A percentile compares a stretch with the other conserved stretches of the same genome.
Evolutionary conservation across 2,888 invertebrate genomes (phyloP).

Genomic region (Limnephilus lunatus): DNA sequence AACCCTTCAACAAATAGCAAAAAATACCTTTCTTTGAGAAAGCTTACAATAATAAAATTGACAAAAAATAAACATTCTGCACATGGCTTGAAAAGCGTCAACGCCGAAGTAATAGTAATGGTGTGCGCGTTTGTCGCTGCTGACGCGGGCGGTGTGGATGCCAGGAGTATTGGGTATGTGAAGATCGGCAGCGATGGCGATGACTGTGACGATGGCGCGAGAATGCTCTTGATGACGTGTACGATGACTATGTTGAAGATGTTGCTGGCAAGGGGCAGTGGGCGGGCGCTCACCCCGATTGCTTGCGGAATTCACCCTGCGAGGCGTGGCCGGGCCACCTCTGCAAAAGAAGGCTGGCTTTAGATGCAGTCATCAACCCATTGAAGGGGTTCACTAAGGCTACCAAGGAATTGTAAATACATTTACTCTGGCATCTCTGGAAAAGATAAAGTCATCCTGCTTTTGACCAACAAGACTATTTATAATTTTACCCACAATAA

Average conservation of each 20-base stretch:
- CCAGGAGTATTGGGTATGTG: background rate
- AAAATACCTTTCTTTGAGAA: background rate
- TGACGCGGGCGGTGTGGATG: background rate
- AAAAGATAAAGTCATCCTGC: background rate
- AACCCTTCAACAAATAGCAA: background rate
- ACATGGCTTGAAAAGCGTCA: background rate
- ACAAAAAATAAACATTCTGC: slow-evolving; percentile 2
- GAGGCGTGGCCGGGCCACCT: slow-evolving; percentile 80
- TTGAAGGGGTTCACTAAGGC: background rate
- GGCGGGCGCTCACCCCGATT: slow-evolving; percentile 71
- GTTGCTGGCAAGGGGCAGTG: slow-evolving; percentile 62
- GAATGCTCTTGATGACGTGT: slow-evolving; percentile 68
- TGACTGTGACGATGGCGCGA: slow-evolving; percentile 61
- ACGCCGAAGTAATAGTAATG: background rate
- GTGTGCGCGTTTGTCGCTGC: background rate
- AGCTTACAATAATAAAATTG: background rate
- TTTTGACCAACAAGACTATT: too few species aligned
- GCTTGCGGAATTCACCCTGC: slow-evolving; percentile 77
- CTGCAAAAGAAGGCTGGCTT: slow-evolving; percentile 68
- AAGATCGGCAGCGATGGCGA: background rate
- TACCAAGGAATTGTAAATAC: background rate
- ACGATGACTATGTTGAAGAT: slow-evolving; percentile 57
- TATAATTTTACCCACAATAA: too few species aligned
- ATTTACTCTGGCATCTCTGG: background rate
- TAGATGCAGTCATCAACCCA: background rate